Percentiles rank a stretch among this genome's conserved stretches.
These are phyloP conservation scores for Tamias sibiricus DNA, from an alignment of 2,113 vertebrate species.

Conservation along the genomic window DNA sequence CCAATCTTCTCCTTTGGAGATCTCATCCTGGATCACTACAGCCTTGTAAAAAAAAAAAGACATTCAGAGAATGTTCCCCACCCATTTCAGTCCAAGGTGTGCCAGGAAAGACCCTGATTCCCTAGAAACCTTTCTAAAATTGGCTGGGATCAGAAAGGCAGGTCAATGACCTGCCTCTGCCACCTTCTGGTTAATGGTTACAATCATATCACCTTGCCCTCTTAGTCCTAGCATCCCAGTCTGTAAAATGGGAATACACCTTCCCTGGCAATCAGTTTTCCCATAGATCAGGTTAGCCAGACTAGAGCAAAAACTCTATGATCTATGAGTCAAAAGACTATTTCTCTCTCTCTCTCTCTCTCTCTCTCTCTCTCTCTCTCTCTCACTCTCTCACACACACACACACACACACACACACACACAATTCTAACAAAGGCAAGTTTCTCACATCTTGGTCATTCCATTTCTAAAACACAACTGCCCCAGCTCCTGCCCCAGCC, in stretches of 20 bases:
- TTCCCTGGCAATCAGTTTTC: background rate
- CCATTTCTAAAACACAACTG: background rate
- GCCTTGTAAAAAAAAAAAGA: background rate
- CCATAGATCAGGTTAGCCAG: background rate
- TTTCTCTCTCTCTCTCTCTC: too few species aligned
- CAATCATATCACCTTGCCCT: background rate
- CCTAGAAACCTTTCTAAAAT: background rate
- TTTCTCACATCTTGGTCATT: background rate
- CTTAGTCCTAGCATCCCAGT: background rate
- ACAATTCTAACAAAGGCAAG: background rate
- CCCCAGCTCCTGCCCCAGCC: background rate
- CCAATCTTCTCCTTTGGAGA: fast-evolving
- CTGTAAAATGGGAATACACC: background rate
- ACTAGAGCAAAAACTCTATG: background rate
- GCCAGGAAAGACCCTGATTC: background rate
- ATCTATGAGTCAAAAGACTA: background rate
- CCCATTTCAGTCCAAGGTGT: background rate
- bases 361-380: too few species aligned
- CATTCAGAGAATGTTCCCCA: background rate
- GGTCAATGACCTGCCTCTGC: background rate
- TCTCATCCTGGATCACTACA: background rate
- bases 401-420: background rate
- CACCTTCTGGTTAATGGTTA: background rate
- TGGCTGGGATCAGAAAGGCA: background rate
- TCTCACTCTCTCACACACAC: too few species aligned